Base-by-base conservation (phyloP, 2,888 invertebrate genomes). In the Eurytoma californica region DNA sequence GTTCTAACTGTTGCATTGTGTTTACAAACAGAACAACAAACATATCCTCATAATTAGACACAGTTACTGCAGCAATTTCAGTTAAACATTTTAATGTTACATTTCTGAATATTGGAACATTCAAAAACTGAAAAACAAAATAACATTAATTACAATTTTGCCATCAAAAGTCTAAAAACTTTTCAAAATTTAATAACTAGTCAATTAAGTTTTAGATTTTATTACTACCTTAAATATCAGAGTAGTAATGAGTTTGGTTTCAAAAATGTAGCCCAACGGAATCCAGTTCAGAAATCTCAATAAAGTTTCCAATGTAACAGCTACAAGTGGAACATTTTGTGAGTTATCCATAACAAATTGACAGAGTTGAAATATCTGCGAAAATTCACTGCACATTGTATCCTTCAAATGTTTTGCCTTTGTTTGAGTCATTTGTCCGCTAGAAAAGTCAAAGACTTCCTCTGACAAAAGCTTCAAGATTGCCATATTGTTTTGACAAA, bases 401-500 rank as follows among this genome's bases (percentile, higher is more conserved):
- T 99, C 98, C 91, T 99, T 99, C 70, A 99, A 92, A 92, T 99
- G 98, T 91, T 98, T 98, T 3, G 99, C 98, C 92, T 99, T 99
- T 57, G 97, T 97, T 91, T 99, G 99, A 55, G 99, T 99, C 91
- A 99, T 95, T 91, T 98, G 98, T 16, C 98, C 99, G 82, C 96
- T 95, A 66, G 98, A 98, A 91, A 99, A 99, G 90, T 99, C 99
- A 92, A 99, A 99, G 61, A 99, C 96, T 92, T 99, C 99, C 91
- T 99, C 99, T 91, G 98, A 98, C 55, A 99, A 93, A 82, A 99
- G 92, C 90, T 98, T 98, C 83, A 99, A 92, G 87, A 99, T 99
- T 47, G 96, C 96, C 98, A 99, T 99, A 90, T 99, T 99, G 91
- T 99, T 99, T 92, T 99, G 98, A 92, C 99, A 99, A 68, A 99